Percentiles rank a stretch among this genome's conserved stretches.
phyloP scores from a whole-genome alignment of 2,888 invertebrate genomes.

The Pseudococcus viburni region DNA sequence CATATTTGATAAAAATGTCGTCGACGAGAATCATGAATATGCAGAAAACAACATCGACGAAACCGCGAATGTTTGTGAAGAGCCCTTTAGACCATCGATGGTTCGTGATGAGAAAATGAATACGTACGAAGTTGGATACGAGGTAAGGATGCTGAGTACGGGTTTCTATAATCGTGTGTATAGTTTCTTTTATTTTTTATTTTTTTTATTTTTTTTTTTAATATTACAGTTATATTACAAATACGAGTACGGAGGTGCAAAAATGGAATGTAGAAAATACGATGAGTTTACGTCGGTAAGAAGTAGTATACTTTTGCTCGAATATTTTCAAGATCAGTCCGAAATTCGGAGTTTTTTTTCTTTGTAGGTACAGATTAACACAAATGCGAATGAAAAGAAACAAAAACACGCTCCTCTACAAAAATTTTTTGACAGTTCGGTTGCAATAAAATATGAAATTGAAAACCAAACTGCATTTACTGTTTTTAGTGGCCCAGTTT shows the following conservation, averaged over 20 bases:
- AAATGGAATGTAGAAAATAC: neutral
- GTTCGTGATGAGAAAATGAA: neutral
- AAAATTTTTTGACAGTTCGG: too few relatives aligned
- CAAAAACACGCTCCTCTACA: too few relatives aligned
- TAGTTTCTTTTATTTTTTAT: too few relatives aligned
- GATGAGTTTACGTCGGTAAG: neutral
- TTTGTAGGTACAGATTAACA: too few relatives aligned
- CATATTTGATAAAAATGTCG: neutral
- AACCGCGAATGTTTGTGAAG: neutral
- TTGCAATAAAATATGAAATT: too few relatives aligned
- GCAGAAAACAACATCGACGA: neutral
- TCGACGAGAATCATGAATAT: neutral
- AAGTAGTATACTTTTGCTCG: too few relatives aligned
- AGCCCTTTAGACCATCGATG: neutral
- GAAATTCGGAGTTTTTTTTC: too few relatives aligned
- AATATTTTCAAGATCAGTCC: too few relatives aligned
- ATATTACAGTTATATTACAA: neutral
- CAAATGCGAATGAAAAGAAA: too few relatives aligned
- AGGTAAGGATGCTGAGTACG: neutral
- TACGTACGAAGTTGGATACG: neutral
- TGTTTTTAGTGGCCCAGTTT: too few relatives aligned
- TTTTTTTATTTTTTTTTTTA: too few relatives aligned
- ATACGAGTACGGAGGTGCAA: neutral
- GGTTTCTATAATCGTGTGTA: neutral
- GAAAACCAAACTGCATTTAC: too few relatives aligned